Conservation (phyloP, 2,888 invertebrate genomes). For the Bibio marci region DNA sequence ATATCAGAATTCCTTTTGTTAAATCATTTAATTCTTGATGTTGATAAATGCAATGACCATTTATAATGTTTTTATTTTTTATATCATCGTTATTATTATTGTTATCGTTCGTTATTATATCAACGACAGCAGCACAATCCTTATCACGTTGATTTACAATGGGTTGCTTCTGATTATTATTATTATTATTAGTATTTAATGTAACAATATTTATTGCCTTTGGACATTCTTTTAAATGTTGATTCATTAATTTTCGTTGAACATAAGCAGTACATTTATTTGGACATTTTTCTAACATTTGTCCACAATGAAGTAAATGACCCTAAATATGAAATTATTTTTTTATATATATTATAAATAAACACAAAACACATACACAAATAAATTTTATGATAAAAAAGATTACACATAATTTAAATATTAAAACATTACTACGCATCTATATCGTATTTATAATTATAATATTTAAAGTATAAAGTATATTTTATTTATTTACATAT, state of each 20-base stretch:
- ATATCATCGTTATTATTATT: too few relatives aligned
- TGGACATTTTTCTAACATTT: constrained; percentile 53
- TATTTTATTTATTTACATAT: not conserved
- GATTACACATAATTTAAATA: too few relatives aligned
- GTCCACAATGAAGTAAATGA: constrained; percentile 51
- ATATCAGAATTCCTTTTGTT: constrained; percentile 9
- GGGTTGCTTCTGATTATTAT: too few relatives aligned
- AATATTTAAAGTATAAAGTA: not conserved
- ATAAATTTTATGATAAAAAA: not conserved
- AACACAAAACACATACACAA: not conserved
- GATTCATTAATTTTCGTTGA: constrained; percentile 41
- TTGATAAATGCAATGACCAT: too few relatives aligned
- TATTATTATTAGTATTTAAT: not conserved
- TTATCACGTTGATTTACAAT: not conserved
- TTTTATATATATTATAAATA: not conserved
- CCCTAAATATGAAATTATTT: constrained; percentile 29
- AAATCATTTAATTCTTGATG: too few relatives aligned
- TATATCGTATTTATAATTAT: not conserved
- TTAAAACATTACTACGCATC: not conserved
- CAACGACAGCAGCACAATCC: too few relatives aligned
- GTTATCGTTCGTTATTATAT: too few relatives aligned
- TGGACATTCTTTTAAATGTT: constrained; percentile 35
- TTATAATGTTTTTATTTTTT: too few relatives aligned
- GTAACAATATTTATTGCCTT: constrained; percentile 5
- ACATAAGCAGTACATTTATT: constrained; percentile 53